phyloP scores from a whole-genome alignment of 2,888 invertebrate genomes.

The Chydorus sphaericus region DNA sequence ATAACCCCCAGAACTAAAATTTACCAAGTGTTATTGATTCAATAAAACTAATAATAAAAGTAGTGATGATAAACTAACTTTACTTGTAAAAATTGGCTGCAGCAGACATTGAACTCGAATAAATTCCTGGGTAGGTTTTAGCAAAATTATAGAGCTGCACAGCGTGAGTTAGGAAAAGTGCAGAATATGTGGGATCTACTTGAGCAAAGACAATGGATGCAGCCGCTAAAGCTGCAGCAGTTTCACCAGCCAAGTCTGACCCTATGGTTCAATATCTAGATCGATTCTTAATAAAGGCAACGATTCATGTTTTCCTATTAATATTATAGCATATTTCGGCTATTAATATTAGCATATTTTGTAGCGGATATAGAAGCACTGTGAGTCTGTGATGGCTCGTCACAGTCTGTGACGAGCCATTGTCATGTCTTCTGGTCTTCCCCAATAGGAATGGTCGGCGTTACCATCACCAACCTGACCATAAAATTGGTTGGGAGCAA shows the following conservation, averaged over 20 bases:
- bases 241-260: constrained; percentile 44
- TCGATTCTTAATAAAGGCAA: no score
- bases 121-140: constrained; percentile 33
- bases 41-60: not conserved
- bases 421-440: constrained; percentile 26
- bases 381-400: not conserved
- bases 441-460: constrained; percentile 27
- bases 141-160: constrained; percentile 38
- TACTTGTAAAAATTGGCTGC: constrained; percentile 37
- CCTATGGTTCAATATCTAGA: constrained; percentile 26
- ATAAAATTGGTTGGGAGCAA: constrained; percentile 25
- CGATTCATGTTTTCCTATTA: no score
- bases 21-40: not conserved
- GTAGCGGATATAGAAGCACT: not conserved
- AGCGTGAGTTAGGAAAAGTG: constrained; percentile 33
- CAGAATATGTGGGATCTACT: constrained; percentile 31
- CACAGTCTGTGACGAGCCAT: constrained; percentile 24
- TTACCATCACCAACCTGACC: constrained; percentile 27
- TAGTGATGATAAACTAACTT: constrained; percentile 11
- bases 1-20: constrained; percentile 29
- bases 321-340: no score
- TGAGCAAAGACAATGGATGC: constrained; percentile 34
- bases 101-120: constrained; percentile 36
- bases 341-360: no score
- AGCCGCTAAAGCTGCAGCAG: constrained; percentile 41